Base-by-base conservation (phyloP, 2,113 vertebrate species). In the Spheniscus mendiculus region DNA sequence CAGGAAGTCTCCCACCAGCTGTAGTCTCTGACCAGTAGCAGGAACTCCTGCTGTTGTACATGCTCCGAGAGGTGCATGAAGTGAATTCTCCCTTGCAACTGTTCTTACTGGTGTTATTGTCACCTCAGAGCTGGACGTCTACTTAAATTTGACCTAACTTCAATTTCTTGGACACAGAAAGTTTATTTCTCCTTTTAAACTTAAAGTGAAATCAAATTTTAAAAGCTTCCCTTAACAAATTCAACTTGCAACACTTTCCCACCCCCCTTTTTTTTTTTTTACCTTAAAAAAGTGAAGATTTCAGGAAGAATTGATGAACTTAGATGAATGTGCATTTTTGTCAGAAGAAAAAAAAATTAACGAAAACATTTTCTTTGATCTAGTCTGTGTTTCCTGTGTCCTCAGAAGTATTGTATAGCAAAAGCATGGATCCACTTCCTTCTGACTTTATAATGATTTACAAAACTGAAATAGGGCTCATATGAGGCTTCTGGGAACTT, bases 221-320 rank as follows among this genome's bases (percentile, higher is more conserved):
- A 11, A 59, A 42, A 17, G 2, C 36, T 90, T 52, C 13, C 12
- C 17, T 52, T 65, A 22, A 70, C 18, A 83, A 81, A 78, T 44
- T 5, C 6, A 56, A 32, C 17, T 62, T 49, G 9, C 5, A 66
- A n/a, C 3, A 20, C 1, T 55, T 67, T 66, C 25, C 4, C 9
- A 34, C 0, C 1, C 4, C 9, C 23, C 7, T 1, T 23, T 21
- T 6, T 1, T 23, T 21, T 25, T 61, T 62, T 36, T 79, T 10
- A 56, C 5, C 5, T 15, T 50, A 40, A 76, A 53, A 56, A 87
- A 52, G 6, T 5, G 3, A 44, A 89, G 6, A 23, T 58, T 62
- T 84, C 65, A 93, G 50, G 18, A 82, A 70, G 23, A 89, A 47
- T 3, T 49, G 10, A 71, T 32, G 8, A 65, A 65, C 4, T 69